Base-by-base conservation (phyloP, 2,113 vertebrate species). In the Dipodomys merriami region DNA sequence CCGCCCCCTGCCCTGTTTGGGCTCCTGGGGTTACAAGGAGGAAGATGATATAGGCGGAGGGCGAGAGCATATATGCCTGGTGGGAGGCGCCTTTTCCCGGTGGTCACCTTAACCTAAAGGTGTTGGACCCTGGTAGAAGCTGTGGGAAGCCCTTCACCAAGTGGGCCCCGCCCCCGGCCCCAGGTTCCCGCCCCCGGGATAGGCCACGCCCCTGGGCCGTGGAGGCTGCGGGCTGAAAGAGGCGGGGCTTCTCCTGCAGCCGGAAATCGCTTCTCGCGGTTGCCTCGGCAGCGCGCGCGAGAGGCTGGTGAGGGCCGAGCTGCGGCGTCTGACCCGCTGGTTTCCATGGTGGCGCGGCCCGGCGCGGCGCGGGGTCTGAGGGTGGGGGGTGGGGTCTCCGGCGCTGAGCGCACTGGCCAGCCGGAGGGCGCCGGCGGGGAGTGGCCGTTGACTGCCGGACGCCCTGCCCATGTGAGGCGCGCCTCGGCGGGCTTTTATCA, bases 91-190 rank as follows among this genome's bases (percentile, higher is more conserved):
- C 57, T 29, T 64, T 23, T 22, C 22, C 20, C 35, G 35, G 16
- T 11, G 39, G 86, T 60, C 25, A 7, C 0, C 6, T 53, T 71
- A 33, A 67, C 62, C 11, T 0, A 23, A 5, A 33, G 33, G 2
- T 30, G 74, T 44, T 15, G 1, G 20, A 35, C 64, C 12, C 74
- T 0, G 23, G 13, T 2, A 65, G 2, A 5, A 8, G 13, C 33
- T 0, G 2, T 0, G 39, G 6, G 3, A 1, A 4, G 15, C 11
- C 3, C 6, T 1, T 46, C 69, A 2, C 19, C 39, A 0, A 6
- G 27, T 25, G 3, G 65, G 77, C 85, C 53, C 69, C 33, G 83
- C 69, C 69, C n/a, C 44, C 33, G 13, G 18, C 16, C 15, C 72
- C 33, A 46, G 16, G 11, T 35, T 46, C 33, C 68, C 33, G 83